A percentile compares a stretch with the other conserved stretches of the same genome.
These are phyloP conservation scores for Aphodius sticticus DNA, from an alignment of 2,888 invertebrate species.

Conservation along the genomic window DNA sequence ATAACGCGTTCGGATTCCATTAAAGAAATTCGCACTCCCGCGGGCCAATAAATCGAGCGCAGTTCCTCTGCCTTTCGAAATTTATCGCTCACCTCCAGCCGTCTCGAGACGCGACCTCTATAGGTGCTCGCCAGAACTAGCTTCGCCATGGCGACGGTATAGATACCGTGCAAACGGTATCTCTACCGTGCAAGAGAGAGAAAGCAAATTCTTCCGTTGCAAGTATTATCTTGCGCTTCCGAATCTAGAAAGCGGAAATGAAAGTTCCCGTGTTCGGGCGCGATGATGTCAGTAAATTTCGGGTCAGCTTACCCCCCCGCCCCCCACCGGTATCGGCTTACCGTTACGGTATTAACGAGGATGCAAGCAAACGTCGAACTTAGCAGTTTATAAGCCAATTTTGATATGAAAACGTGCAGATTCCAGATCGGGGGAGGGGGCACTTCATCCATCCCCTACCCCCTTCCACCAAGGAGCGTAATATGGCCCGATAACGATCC, in stretches of 20 bases:
- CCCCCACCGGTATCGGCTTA: neutral
- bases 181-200: neutral
- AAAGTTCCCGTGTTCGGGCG: neutral
- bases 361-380: neutral
- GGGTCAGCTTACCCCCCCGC: neutral
- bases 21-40: constrained; percentile 24
- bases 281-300: neutral
- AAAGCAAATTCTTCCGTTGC: constrained; percentile 4
- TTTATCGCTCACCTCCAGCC: constrained; percentile 13
- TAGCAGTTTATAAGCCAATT: constrained; percentile 4
- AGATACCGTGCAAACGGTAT: neutral
- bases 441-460: neutral
- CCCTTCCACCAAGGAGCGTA: neutral
- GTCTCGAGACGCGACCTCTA: neutral
- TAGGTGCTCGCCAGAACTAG: neutral
- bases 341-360: neutral
- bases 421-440: neutral
- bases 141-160: neutral
- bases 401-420: neutral
- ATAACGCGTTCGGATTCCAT: constrained; percentile 15
- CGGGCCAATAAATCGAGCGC: constrained; percentile 22
- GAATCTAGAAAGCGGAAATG: neutral
- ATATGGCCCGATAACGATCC: neutral
- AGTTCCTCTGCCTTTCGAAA: constrained; percentile 14
- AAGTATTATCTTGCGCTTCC: constrained; percentile 4